Evolutionary conservation across 2,113 vertebrate genomes (phyloP), one percentile per base, ranked within the genome.

Genomic region (Etheostoma spectabile): DNA sequence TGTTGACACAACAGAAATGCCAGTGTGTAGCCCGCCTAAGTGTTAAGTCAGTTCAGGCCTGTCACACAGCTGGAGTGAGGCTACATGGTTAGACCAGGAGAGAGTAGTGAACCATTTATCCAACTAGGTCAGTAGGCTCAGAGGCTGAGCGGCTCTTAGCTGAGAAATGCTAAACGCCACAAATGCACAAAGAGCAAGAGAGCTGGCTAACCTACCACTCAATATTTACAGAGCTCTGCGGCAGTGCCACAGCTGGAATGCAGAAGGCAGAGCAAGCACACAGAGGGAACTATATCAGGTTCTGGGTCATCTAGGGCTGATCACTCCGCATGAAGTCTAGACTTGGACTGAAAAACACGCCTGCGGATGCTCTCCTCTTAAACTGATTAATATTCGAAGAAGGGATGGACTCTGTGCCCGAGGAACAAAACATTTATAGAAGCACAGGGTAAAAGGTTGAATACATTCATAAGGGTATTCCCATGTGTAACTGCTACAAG

Each of bases 161-260:
- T 12, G 35, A 60, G 84, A 75, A 88, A 92, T 75, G 71, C 84
- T 82, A 87, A 92, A 85, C 79, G 87, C 74, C 85, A 74, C 78
- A 82, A 67, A 77, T 46, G 67, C 46, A 64, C 55, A 77, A 21
- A 67, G 66, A 68, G 83, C n/a, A 24, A 57, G 66, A 52, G 75
- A 78, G 74, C 56, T 18, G 46, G 71, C 74, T 49, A 62, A 72
- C 83, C 84, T 73, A 74, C 24, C 46, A 8, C 82, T 74, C 70
- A 38, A 55, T 89, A 86, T 91, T 88, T 92, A 88, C 80, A 51
- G 66, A 91, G 82, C 81, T 86, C 86, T 88, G 89, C 84, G n/a
- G 82, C 90, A 82, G 78, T 19, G 73, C 78, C 87, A 86, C 79
- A 82, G 86, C 89, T 90, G 88, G 92, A 92, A 91, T 87, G 89